Conservation (phyloP, 2,113 vertebrate genomes). For the Uria aalge region DNA sequence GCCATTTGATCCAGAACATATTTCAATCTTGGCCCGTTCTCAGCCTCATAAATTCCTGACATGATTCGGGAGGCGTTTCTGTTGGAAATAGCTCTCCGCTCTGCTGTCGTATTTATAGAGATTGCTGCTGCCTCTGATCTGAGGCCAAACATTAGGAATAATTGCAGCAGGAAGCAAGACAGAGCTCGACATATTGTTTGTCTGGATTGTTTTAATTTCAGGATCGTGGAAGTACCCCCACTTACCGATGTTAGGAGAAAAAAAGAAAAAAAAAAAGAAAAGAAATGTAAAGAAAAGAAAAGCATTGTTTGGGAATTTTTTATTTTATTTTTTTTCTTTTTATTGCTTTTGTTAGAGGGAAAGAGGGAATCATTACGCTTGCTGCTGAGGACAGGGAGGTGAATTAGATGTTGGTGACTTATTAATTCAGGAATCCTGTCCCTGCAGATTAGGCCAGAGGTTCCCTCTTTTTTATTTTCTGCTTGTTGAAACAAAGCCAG, state of each 20-base stretch:
- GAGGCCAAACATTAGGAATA: slow-evolving; percentile 44
- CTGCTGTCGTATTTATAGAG: neutral
- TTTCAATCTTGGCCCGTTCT: slow-evolving; percentile 32
- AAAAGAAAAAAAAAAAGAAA: neutral
- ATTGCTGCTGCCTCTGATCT: slow-evolving; percentile 51
- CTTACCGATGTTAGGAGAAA: neutral
- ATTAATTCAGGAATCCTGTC: slow-evolving; percentile 38
- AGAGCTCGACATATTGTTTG: neutral
- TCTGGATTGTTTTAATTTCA: slow-evolving; percentile 49
- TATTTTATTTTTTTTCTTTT: neutral
- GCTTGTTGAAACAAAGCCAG: neutral
- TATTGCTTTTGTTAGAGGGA: slow-evolving; percentile 26
- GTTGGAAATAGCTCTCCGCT: slow-evolving; percentile 31
- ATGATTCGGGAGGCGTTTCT: slow-evolving; percentile 52
- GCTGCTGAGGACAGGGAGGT: slow-evolving; percentile 25
- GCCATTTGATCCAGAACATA: slow-evolving; percentile 48
- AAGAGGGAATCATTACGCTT: neutral
- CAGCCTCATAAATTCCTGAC: slow-evolving; percentile 63
- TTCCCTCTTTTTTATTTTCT: neutral
- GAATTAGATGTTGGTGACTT: slow-evolving; percentile 36
- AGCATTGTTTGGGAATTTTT: neutral
- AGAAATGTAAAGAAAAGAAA: neutral
- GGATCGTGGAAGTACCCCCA: neutral
- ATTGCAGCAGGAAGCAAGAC: slow-evolving; percentile 37
- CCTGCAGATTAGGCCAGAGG: neutral